A percentile compares a stretch with the other conserved stretches of the same genome.
phyloP scores from a whole-genome alignment of 2,797 vertebrate genomes.

The Capromys pilorides region DNA sequence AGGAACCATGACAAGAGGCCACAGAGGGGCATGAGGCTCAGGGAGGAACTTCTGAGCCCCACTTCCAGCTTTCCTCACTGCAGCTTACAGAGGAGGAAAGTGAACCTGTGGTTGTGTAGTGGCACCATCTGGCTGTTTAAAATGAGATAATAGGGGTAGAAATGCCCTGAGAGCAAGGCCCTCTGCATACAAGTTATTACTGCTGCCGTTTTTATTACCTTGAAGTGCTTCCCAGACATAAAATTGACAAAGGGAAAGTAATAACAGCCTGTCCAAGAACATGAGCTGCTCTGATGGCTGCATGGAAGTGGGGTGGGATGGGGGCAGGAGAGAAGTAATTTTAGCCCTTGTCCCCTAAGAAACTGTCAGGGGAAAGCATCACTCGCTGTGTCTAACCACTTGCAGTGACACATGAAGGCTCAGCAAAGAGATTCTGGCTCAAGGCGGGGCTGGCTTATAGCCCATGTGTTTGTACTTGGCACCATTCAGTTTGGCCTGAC shows the following conservation, averaged over 20 bases:
- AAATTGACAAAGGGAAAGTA: constrained; percentile 19
- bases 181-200: not conserved
- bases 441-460: not conserved
- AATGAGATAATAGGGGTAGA: not conserved
- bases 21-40: not conserved
- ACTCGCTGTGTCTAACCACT: not conserved
- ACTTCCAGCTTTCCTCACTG: not conserved
- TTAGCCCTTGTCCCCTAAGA: not conserved
- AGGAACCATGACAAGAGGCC: not conserved
- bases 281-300: not conserved
- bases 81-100: not conserved
- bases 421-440: not conserved
- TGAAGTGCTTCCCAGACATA: not conserved
- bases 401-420: not conserved
- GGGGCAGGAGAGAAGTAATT: not conserved
- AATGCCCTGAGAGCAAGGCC: not conserved
- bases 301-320: no score
- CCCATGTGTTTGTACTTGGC: not conserved
- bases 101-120: not conserved
- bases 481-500: not conserved
- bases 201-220: not conserved
- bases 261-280: constrained; percentile 21
- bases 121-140: not conserved
- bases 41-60: not conserved
- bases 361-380: not conserved